Percentiles rank a stretch among this genome's conserved stretches.
phyloP scores from a whole-genome alignment of 1,140 invertebrate species.

The Mizuhopecten yessoensis region DNA sequence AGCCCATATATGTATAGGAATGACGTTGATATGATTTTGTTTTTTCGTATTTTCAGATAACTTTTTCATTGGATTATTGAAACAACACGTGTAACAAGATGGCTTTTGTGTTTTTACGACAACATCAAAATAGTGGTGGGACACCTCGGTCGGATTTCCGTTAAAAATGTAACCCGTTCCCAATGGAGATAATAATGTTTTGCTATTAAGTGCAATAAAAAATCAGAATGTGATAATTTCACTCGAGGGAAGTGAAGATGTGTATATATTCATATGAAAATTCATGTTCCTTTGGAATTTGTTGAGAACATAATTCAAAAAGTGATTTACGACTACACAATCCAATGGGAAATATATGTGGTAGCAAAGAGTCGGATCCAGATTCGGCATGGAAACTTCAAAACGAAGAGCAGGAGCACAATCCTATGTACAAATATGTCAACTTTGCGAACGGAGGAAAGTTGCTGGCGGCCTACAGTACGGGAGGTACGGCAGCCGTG shows the following conservation, averaged over 20 bases:
- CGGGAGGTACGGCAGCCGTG: constrained; percentile 87
- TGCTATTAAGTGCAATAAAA: not conserved
- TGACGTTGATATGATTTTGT: too few relatives aligned
- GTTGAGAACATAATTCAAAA: not conserved
- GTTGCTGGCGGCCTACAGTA: constrained; percentile 91
- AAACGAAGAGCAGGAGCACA: constrained; percentile 83
- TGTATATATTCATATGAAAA: not conserved
- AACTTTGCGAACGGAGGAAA: constrained; percentile 84
- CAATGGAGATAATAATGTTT: not conserved
- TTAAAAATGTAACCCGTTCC: not conserved
- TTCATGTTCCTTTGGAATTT: not conserved
- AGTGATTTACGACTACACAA: not conserved
- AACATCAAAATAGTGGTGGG: not conserved
- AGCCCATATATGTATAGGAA: too few relatives aligned
- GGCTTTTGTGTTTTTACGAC: not conserved
- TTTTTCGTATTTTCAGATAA: too few relatives aligned
- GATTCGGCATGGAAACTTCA: constrained; percentile 85
- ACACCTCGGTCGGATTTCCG: not conserved
- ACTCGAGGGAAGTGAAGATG: not conserved
- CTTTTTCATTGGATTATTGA: not conserved
- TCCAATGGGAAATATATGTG: constrained; percentile 69
- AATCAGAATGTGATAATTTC: not conserved
- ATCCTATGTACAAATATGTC: constrained; percentile 84
- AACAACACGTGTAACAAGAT: not conserved
- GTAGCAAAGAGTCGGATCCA: constrained; percentile 56